These are phyloP conservation scores for Glandiceps talaboti DNA, from an alignment of 53 echinoderm and acorn worm species.

Conservation along the genomic window DNA sequence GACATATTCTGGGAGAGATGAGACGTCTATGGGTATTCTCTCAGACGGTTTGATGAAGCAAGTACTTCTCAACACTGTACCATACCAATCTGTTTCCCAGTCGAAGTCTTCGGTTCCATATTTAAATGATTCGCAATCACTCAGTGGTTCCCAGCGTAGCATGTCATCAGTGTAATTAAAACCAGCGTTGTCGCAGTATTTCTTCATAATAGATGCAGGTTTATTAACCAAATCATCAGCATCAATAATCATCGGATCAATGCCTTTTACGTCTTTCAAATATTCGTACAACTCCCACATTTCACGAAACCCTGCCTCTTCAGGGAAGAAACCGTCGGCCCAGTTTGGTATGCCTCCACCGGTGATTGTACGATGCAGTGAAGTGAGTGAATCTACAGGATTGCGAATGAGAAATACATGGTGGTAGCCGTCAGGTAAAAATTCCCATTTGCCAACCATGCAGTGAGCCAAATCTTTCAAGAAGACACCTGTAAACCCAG, in stretches of 20 bases:
- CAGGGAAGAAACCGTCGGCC: slow-evolving; percentile 13
- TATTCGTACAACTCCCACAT: slow-evolving; percentile 54
- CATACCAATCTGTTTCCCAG: slow-evolving; percentile 27
- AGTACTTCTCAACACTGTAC: neutral
- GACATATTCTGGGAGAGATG: slow-evolving; percentile 8
- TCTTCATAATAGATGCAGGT: slow-evolving; percentile 46
- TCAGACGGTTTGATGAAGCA: neutral
- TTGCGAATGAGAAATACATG: slow-evolving; percentile 88
- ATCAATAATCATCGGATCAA: slow-evolving; percentile 76
- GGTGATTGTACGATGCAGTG: slow-evolving; percentile 25
- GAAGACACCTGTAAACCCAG: slow-evolving; percentile 50
- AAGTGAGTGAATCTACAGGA: slow-evolving; percentile 69
- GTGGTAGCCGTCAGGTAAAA: slow-evolving; percentile 56
- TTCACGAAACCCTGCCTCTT: slow-evolving; percentile 72
- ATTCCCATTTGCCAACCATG: slow-evolving; percentile 52
- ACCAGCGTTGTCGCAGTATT: slow-evolving; percentile 69
- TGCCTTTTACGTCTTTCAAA: slow-evolving; percentile 49
- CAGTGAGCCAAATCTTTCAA: slow-evolving; percentile 78
- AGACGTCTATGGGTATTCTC: neutral
- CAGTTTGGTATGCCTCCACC: neutral
- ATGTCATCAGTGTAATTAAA: slow-evolving; percentile 50
- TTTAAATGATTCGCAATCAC: too few relatives aligned
- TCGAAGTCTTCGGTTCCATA: slow-evolving; percentile 63
- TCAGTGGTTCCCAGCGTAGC: slow-evolving; percentile 57
- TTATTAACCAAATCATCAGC: slow-evolving; percentile 74